Conservation (phyloP, 1,140 invertebrate species). For the Tetramorium parvispinum region DNA sequence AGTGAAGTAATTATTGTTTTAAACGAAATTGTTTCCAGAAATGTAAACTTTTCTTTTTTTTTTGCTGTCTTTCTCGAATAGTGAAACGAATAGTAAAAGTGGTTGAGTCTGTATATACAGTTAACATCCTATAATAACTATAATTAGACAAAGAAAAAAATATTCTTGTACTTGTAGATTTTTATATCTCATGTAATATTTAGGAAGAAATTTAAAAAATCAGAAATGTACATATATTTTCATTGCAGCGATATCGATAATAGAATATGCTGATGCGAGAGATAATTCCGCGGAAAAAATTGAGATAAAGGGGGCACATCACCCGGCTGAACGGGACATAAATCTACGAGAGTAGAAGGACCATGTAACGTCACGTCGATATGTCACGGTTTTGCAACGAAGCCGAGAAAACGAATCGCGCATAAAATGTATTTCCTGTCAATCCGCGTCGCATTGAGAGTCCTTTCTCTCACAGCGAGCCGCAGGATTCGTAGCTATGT, state of each 20-base stretch:
- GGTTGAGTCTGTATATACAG: background rate
- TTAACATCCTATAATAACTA: background rate
- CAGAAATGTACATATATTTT: background rate
- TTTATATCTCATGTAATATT: background rate
- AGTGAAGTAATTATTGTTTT: background rate
- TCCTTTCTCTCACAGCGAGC: background rate
- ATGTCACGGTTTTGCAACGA: conserved; percentile 40
- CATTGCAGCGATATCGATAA: background rate
- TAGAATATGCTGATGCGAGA: background rate
- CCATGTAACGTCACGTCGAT: conserved; percentile 38
- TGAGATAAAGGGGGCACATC: conserved; percentile 5
- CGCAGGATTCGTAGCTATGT: background rate
- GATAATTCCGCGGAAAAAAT: conserved; percentile 7
- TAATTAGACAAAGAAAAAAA: background rate
- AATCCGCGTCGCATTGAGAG: background rate
- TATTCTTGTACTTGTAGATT: background rate
- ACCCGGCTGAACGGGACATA: conserved; percentile 23
- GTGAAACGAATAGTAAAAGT: background rate
- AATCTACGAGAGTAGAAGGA: conserved; percentile 27
- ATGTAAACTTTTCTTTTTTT: background rate
- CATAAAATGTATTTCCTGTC: conserved; percentile 45
- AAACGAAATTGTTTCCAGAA: background rate
- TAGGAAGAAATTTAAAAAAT: background rate
- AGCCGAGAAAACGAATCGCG: background rate
- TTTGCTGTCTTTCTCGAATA: background rate